phyloP scores from a whole-genome alignment of 2,113 vertebrate genomes.

The Danio rerio region DNA sequence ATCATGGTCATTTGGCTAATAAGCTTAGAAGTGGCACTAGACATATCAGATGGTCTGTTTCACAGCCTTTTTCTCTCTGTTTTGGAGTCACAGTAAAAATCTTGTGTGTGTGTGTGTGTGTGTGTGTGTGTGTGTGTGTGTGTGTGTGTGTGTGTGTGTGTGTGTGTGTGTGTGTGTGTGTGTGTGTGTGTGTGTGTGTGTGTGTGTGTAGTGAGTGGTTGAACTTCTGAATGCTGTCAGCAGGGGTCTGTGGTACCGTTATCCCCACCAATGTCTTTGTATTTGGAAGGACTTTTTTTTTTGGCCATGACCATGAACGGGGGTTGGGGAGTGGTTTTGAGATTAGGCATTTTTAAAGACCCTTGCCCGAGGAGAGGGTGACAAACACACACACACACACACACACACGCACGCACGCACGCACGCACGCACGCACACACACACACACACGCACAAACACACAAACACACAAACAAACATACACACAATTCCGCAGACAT shows the following conservation, averaged over 20 bases:
- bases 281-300: slow-evolving; percentile 69
- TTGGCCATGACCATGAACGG: slow-evolving; percentile 68
- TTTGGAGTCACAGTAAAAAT: slow-evolving; percentile 5
- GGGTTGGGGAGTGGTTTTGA: slow-evolving; percentile 54
- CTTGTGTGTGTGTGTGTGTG: slow-evolving; percentile 29
- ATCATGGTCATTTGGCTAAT: slow-evolving; percentile 17
- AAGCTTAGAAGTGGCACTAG: neutral
- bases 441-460: too few species aligned
- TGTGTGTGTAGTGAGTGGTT: slow-evolving; percentile 21
- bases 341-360: slow-evolving; percentile 9
- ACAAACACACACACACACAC: slow-evolving; percentile 24
- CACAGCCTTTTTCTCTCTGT: slow-evolving; percentile 1
- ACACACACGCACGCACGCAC: neutral
- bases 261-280: slow-evolving; percentile 80
- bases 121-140: slow-evolving; percentile 26
- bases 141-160: slow-evolving; percentile 33
- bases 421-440: too few species aligned
- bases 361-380: neutral
- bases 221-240: slow-evolving; percentile 80
- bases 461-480: too few species aligned
- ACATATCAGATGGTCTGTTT: slow-evolving; percentile 10
- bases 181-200: slow-evolving; percentile 26
- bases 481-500: too few species aligned
- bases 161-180: slow-evolving; percentile 33
- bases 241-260: slow-evolving; percentile 72